Conservation (phyloP, 1,140 invertebrate genomes). For the Anastatus disparis region DNA sequence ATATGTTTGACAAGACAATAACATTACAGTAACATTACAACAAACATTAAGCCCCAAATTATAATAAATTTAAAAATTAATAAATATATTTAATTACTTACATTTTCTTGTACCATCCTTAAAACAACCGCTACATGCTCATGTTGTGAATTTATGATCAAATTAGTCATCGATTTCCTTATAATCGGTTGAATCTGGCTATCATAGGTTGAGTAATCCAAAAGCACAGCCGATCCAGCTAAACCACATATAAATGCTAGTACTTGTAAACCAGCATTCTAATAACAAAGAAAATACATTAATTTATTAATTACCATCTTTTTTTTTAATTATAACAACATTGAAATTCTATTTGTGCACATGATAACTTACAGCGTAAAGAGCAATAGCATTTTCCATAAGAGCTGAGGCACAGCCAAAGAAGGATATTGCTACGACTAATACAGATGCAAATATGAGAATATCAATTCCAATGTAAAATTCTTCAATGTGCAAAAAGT, state of each 20-base stretch:
- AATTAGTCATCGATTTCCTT: conserved; percentile 73
- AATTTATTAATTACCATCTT: no score
- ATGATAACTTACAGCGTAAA: conserved; percentile 71
- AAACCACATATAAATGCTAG: conserved; percentile 78
- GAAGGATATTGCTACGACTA: conserved; percentile 79
- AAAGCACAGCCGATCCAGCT: conserved; percentile 78
- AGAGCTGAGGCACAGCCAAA: conserved; percentile 79
- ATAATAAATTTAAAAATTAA: no score
- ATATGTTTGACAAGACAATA: no score
- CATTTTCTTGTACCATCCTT: conserved; percentile 85
- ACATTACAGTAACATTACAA: no score
- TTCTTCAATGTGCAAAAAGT: conserved; percentile 75
- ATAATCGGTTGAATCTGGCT: conserved; percentile 82
- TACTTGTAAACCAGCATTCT: conserved; percentile 78
- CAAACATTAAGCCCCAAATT: no score
- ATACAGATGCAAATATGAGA: conserved; percentile 75
- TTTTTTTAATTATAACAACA: no score
- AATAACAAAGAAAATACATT: conserved; percentile 30
- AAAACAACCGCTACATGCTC: conserved; percentile 72
- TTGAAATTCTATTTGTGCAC: no score
- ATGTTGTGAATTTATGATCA: conserved; percentile 78
- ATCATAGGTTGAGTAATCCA: conserved; percentile 82
- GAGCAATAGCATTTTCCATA: conserved; percentile 72
- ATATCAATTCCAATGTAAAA: conserved; percentile 87
- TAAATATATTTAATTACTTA: no score